A percentile compares a stretch with the other conserved stretches of the same genome.
These are phyloP conservation scores for Elmis aenea DNA, from an alignment of 2,888 invertebrate species.

Conservation along the genomic window DNA sequence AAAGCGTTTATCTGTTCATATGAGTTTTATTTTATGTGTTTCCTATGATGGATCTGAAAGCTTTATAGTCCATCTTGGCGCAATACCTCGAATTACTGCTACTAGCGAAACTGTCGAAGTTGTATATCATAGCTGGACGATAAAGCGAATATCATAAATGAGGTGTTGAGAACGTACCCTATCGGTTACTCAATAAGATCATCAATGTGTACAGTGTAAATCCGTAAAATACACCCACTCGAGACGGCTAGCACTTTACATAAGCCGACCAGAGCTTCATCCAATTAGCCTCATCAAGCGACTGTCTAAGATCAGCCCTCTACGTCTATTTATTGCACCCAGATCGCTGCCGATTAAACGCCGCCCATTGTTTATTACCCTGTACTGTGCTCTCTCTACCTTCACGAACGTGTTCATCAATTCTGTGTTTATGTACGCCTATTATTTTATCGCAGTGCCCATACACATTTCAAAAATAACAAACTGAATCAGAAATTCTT, in stretches of 20 bases:
- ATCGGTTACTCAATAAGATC: slow-evolving; percentile 12
- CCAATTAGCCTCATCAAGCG: slow-evolving; percentile 29
- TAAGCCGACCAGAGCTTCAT: slow-evolving; percentile 25
- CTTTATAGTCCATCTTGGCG: too few species aligned
- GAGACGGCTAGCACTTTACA: slow-evolving; percentile 21
- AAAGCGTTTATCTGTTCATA: too few species aligned
- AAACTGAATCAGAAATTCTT: too few species aligned
- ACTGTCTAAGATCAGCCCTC: slow-evolving; percentile 27
- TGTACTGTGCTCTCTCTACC: slow-evolving; percentile 18
- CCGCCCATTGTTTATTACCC: slow-evolving; percentile 27
- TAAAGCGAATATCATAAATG: too few species aligned
- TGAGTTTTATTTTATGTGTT: too few species aligned
- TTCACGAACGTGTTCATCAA: slow-evolving; percentile 23
- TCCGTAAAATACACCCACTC: slow-evolving; percentile 24
- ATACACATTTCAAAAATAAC: too few species aligned
- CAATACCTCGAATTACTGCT: too few species aligned
- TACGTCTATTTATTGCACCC: slow-evolving; percentile 27
- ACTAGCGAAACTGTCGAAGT: too few species aligned
- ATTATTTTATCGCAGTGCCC: slow-evolving; percentile 10
- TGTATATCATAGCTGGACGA: too few species aligned
- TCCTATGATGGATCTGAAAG: too few species aligned
- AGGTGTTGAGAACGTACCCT: too few species aligned
- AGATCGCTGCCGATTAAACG: slow-evolving; percentile 29
- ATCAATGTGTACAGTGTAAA: slow-evolving; percentile 10
- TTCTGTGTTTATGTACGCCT: slow-evolving; percentile 14